Percentiles rank a stretch among this genome's conserved stretches.
phyloP scores from a whole-genome alignment of 2,113 vertebrate genomes.

The Alethe castanea region DNA sequence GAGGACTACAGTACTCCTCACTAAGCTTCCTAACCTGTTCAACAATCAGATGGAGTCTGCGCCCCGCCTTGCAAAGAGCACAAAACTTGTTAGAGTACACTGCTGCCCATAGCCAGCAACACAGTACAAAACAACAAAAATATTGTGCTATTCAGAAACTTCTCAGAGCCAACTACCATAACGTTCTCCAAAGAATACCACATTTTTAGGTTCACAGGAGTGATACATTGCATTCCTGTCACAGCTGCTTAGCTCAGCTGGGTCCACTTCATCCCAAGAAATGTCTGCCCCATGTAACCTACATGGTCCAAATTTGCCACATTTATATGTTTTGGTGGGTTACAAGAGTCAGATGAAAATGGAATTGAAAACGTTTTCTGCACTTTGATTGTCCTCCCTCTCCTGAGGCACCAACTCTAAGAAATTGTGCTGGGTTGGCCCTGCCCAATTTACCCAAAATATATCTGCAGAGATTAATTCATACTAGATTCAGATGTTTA shows the following conservation, averaged over 20 bases:
- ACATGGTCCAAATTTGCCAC: not conserved
- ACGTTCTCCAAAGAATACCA: not conserved
- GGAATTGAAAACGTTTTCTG: not conserved
- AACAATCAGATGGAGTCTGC: not conserved
- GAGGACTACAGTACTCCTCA: not conserved
- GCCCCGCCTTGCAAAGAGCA: not conserved
- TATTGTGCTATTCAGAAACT: not conserved
- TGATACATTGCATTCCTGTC: not conserved
- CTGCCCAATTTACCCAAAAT: not conserved
- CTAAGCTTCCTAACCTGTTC: not conserved
- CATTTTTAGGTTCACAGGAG: not conserved
- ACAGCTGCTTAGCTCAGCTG: not conserved
- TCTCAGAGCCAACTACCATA: not conserved
- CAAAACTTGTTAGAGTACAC: not conserved
- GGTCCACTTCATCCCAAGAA: not conserved
- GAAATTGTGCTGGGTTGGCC: not conserved
- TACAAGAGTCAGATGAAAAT: not conserved
- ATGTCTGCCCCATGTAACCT: not conserved
- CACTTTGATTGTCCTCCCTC: not conserved
- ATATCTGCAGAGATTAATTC: not conserved
- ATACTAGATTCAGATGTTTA: not conserved
- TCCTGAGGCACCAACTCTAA: not conserved
- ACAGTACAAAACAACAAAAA: not conserved
- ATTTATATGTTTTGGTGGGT: not conserved
- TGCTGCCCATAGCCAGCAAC: not conserved